These are phyloP conservation scores for Enteromius anoplus DNA, from an alignment of 2,797 vertebrate genomes.

Conservation along the genomic window DNA sequence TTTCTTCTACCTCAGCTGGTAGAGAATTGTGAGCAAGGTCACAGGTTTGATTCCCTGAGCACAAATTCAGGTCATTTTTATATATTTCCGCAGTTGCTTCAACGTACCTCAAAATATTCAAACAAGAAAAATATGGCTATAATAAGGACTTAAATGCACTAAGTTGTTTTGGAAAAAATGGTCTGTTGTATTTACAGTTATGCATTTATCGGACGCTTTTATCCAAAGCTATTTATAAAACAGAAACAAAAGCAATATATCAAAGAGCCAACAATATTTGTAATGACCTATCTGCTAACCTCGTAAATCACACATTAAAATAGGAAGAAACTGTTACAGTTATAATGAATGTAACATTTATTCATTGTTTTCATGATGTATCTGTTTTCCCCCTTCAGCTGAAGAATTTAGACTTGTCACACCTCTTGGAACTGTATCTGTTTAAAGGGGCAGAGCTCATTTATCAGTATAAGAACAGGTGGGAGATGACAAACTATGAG, in stretches of 20 bases:
- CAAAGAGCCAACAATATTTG: no score
- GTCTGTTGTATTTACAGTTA: no score
- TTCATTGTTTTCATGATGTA: background rate
- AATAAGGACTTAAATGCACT: no score
- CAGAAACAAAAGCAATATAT: no score
- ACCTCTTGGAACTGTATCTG: slow-evolving; percentile 28
- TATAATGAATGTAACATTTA: background rate
- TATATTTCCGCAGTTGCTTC: background rate
- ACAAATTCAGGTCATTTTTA: background rate
- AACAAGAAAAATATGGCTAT: no score
- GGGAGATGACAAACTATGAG: slow-evolving; percentile 4
- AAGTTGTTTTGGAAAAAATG: no score
- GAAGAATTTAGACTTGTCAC: slow-evolving; percentile 18
- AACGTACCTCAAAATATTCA: background rate
- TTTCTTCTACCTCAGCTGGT: background rate
- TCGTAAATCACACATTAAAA: no score
- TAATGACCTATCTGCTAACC: no score
- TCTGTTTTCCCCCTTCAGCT: background rate
- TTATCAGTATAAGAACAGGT: slow-evolving; percentile 29
- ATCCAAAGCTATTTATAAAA: no score
- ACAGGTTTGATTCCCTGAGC: no score
- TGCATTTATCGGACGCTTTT: no score
- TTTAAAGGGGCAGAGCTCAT: slow-evolving; percentile 30
- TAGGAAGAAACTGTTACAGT: no score
- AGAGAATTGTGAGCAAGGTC: background rate